Evolutionary conservation across 2,888 invertebrate species (phyloP), one percentile per base, ranked within the genome.

Genomic region (Hylaea fasciaria): DNA sequence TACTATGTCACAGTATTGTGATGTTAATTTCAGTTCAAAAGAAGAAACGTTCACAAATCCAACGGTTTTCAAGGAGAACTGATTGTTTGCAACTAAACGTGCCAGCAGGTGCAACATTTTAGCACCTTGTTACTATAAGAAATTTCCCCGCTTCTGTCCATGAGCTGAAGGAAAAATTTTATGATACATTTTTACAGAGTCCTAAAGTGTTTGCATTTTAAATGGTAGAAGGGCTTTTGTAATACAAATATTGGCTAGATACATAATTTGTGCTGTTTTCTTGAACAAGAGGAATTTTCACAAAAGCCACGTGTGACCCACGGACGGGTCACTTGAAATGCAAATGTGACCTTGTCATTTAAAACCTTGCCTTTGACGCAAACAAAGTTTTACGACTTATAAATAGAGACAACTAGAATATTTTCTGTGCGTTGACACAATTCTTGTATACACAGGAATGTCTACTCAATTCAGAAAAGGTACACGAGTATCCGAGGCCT

Each of bases 21-120:
- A 71, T 70, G 71, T 43, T 56, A 68, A 70, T 70, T 61, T 57
- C 32, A 52, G 37, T 59, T 58, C 55, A 58, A 55, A 65, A 65
- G 67, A 63, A 66, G 54, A 32, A 61, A 37, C 55, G 57, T 56
- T 65, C 53, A 52, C 50, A 61, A 64, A 66, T 57, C 56, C 58
- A 46, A 55, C 52, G 55, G 49, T 40, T 52, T 52, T 56, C 50
- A 51, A 54, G 49, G 51, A 52, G 48, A 57, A 7, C 14, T 13
- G 14, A 51, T 61, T 51, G 51, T 60, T 45, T 55, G 37, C 48
- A 43, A 17, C 48, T 53, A 44, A 48, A 58, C 52, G 52, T 51
- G 47, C 43, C 5, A 39, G 48, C 52, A 51, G n/a, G 7, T n/a
- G 7, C 7, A 35, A 1, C 13, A 3, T 11, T 44, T 35, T 44